Conservation (phyloP, 2,888 invertebrate genomes). For the Macrostomum cliftonense region DNA sequence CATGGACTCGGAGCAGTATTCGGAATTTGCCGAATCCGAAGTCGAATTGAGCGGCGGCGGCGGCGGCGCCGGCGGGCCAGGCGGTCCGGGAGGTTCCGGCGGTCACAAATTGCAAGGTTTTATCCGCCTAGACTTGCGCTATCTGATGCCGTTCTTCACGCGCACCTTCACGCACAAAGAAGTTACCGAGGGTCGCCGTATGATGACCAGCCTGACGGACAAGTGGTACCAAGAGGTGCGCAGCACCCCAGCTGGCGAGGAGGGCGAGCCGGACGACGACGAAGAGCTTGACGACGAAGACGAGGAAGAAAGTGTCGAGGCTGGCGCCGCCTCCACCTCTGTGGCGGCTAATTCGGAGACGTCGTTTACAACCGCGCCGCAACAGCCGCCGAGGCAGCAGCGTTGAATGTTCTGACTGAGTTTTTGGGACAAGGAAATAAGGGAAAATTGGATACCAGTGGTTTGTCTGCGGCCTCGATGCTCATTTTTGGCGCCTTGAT, state of each 20-base stretch:
- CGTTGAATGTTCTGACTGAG: too few relatives aligned
- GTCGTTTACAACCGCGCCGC: too few relatives aligned
- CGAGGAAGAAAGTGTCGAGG: too few relatives aligned
- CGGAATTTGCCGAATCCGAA: conserved; percentile 55
- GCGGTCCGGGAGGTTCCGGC: conserved; percentile 2
- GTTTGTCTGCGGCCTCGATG: too few relatives aligned
- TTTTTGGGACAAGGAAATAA: too few relatives aligned
- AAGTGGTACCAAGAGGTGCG: conserved; percentile 87
- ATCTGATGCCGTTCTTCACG: conserved; percentile 85
- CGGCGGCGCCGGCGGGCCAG: conserved; percentile 19
- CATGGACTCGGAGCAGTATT: conserved; percentile 57
- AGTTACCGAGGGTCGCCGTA: conserved; percentile 78
- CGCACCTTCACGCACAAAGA: conserved; percentile 86
- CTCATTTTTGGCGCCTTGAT: too few relatives aligned
- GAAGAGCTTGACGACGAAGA: neutral
- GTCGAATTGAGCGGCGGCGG: conserved; percentile 31
- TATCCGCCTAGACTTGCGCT: conserved; percentile 71
- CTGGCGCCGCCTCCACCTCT: too few relatives aligned
- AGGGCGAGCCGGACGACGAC: conserved; percentile 15
- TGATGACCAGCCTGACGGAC: conserved; percentile 84
- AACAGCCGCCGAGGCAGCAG: too few relatives aligned
- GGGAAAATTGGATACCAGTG: too few relatives aligned
- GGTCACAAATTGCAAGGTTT: conserved; percentile 48
- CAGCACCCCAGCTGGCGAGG: conserved; percentile 47
- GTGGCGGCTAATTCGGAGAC: too few relatives aligned